These are phyloP conservation scores for Pelodytes ibericus DNA, from an alignment of 2,797 vertebrate species.

Conservation along the genomic window DNA sequence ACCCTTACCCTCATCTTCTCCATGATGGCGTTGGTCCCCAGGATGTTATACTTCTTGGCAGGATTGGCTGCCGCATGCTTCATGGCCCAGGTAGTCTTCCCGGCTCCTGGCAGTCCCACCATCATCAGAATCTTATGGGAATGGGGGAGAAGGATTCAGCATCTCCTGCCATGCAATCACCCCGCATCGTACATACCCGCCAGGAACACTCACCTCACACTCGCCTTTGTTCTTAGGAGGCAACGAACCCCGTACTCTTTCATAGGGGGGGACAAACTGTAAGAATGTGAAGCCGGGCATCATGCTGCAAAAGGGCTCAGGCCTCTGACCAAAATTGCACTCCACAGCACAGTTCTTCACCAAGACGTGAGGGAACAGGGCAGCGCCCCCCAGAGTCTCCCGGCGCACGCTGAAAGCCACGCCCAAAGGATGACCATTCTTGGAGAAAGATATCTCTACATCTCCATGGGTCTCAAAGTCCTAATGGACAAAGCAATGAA, in stretches of 20 bases:
- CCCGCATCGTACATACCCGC: neutral
- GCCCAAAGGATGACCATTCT: constrained; percentile 84
- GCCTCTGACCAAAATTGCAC: constrained; percentile 90
- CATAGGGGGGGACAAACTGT: constrained; percentile 75
- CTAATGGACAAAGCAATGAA: constrained; percentile 64
- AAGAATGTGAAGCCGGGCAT: constrained; percentile 86
- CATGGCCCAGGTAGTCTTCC: constrained; percentile 91
- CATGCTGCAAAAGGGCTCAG: constrained; percentile 76
- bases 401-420: constrained; percentile 79
- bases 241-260: constrained; percentile 80
- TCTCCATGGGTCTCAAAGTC: constrained; percentile 84
- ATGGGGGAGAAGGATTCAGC: neutral
- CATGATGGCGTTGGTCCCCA: constrained; percentile 96
- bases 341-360: constrained; percentile 91
- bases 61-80: constrained; percentile 83
- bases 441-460: constrained; percentile 83
- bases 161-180: neutral
- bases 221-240: constrained; percentile 86
- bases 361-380: constrained; percentile 87
- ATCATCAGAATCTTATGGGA: constrained; percentile 90
- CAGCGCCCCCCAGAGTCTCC: constrained; percentile 75
- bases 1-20: constrained; percentile 91
- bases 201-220: constrained; percentile 79
- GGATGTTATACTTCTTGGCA: constrained; percentile 89
- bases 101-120: constrained; percentile 91